Conservation (phyloP, 2,113 vertebrate genomes). For the Bos taurus region DNA sequence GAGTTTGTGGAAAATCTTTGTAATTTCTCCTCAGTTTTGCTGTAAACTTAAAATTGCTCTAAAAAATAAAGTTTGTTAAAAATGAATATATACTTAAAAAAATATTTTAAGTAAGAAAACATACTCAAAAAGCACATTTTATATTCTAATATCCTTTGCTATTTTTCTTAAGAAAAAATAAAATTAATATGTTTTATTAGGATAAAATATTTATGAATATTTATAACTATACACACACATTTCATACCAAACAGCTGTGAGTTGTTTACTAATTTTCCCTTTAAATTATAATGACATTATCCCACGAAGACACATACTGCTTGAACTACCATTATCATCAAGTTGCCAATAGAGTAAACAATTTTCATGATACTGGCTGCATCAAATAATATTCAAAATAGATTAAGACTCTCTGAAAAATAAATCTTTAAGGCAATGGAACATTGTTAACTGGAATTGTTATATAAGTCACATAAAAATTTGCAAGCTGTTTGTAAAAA, state of each 20-base stretch:
- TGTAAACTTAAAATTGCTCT: background rate
- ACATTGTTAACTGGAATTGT: background rate
- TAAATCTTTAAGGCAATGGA: background rate
- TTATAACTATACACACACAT: slow-evolving; percentile 78
- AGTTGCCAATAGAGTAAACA: slow-evolving; percentile 71
- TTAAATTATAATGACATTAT: slow-evolving; percentile 84
- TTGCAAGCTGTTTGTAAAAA: background rate
- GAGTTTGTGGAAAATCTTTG: background rate
- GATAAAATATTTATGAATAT: slow-evolving; percentile 78
- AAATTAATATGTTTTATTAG: slow-evolving; percentile 72
- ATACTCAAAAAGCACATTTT: slow-evolving; percentile 43
- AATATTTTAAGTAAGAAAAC: background rate
- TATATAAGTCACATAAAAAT: background rate
- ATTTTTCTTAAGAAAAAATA: slow-evolving; percentile 59
- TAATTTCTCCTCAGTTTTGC: background rate
- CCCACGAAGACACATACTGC: slow-evolving; percentile 78
- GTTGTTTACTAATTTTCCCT: slow-evolving; percentile 84
- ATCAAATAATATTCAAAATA: slow-evolving; percentile 30
- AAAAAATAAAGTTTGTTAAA: background rate
- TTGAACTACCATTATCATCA: slow-evolving; percentile 76
- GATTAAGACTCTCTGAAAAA: slow-evolving; percentile 22
- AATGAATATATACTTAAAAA: background rate
- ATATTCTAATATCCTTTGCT: slow-evolving; percentile 43
- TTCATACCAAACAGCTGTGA: slow-evolving; percentile 83
- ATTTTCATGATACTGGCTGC: slow-evolving; percentile 22